Percentiles rank a stretch among this genome's conserved stretches.
These are phyloP conservation scores for Cyaniris semiargus DNA, from an alignment of 2,888 invertebrate genomes.

Conservation along the genomic window DNA sequence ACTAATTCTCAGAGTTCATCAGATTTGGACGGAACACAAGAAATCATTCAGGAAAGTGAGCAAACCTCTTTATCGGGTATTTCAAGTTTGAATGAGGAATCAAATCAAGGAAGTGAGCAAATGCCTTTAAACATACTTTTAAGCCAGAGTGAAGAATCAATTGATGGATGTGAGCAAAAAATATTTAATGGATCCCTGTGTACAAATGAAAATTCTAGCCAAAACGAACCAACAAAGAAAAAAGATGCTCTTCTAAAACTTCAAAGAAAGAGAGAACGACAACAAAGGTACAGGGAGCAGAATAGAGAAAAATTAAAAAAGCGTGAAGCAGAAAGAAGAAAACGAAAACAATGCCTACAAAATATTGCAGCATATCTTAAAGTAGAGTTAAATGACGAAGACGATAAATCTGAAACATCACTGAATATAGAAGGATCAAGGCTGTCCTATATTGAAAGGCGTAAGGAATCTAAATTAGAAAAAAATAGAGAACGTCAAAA, in stretches of 20 bases:
- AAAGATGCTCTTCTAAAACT: slow-evolving; percentile 2
- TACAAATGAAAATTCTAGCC: not conserved
- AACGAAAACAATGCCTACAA: slow-evolving; percentile 42
- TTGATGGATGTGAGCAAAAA: not conserved
- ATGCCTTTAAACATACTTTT: not conserved
- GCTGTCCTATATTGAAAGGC: not conserved
- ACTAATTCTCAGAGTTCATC: slow-evolving; percentile 2
- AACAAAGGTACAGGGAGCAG: slow-evolving; percentile 45
- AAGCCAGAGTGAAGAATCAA: not conserved
- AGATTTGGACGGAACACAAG: not conserved
- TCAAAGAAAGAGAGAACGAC: slow-evolving; percentile 45
- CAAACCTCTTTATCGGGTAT: not conserved
- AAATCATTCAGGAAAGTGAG: not conserved
- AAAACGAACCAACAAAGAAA: not conserved
- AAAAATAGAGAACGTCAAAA: slow-evolving; percentile 28
- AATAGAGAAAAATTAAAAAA: slow-evolving; percentile 46
- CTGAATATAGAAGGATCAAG: not conserved
- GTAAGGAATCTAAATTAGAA: slow-evolving; percentile 13
- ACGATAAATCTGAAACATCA: slow-evolving; percentile 20
- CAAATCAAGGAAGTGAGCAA: not conserved
- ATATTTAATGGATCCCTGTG: not conserved
- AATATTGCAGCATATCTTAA: slow-evolving; percentile 42
- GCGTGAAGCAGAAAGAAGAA: slow-evolving; percentile 45
- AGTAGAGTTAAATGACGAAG: slow-evolving; percentile 42
- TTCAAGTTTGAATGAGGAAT: not conserved